These are phyloP conservation scores for Steinernema hermaphroditum DNA, from an alignment of 2,888 invertebrate genomes.

Conservation along the genomic window DNA sequence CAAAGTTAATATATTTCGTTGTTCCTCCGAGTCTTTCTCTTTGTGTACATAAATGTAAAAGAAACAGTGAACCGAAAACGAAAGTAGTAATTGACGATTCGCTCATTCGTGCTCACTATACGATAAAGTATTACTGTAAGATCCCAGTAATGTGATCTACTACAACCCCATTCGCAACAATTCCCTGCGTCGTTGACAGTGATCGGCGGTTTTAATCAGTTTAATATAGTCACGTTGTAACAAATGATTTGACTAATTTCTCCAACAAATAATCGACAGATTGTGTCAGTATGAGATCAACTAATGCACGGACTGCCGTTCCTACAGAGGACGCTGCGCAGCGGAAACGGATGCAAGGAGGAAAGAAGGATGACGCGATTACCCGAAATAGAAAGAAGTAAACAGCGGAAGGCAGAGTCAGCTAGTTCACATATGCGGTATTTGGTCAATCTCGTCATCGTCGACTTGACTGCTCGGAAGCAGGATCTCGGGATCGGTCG, in stretches of 20 bases:
- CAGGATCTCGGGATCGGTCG: constrained; percentile 38
- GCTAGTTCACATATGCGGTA: background rate
- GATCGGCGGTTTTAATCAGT: too few species aligned
- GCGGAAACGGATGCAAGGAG: background rate
- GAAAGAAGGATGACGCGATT: background rate
- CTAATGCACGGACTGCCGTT: background rate
- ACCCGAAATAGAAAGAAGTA: constrained; percentile 13
- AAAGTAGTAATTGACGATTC: constrained; percentile 20
- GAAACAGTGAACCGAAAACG: background rate
- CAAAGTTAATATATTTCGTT: background rate
- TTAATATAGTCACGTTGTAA: too few species aligned
- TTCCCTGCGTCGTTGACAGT: too few species aligned
- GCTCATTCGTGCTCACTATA: background rate
- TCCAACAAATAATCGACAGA: constrained; percentile 12
- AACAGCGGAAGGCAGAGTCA: background rate
- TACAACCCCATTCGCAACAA: too few species aligned
- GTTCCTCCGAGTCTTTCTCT: constrained; percentile 10
- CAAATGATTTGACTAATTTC: background rate
- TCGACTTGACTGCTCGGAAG: constrained; percentile 35
- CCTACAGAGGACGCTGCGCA: background rate
- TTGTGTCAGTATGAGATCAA: background rate
- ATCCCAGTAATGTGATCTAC: too few species aligned
- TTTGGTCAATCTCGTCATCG: constrained; percentile 28
- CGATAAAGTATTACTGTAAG: constrained; percentile 11
- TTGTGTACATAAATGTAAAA: constrained; percentile 11